Conservation (phyloP, 2,113 vertebrate genomes). For the Nannobrachium achirus region DNA sequence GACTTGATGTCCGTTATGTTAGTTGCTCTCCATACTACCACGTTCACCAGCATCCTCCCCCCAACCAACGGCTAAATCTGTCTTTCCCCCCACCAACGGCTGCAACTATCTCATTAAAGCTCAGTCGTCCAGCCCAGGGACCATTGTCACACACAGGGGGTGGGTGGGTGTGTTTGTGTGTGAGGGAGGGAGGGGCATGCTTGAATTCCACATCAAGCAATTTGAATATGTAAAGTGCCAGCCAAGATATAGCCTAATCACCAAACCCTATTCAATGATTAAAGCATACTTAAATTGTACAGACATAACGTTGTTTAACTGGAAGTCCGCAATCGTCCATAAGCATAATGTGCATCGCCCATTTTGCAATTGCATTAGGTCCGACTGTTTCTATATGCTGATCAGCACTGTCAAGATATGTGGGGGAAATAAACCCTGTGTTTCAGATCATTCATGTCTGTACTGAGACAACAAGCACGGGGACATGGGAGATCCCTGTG, state of each 20-base stretch:
- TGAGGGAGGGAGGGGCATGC: slow-evolving; percentile 61
- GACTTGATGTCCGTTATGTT: slow-evolving; percentile 41
- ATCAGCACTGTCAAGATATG: background rate
- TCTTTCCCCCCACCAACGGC: slow-evolving; percentile 69
- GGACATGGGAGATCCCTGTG: slow-evolving; percentile 64
- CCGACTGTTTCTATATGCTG: slow-evolving; percentile 5
- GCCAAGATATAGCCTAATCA: slow-evolving; percentile 75
- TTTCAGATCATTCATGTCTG: slow-evolving; percentile 70
- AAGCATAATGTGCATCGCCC: slow-evolving; percentile 34
- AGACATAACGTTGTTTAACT: slow-evolving; percentile 61
- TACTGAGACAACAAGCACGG: slow-evolving; percentile 71
- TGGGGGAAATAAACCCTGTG: slow-evolving; percentile 33
- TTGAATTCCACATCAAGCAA: slow-evolving; percentile 72
- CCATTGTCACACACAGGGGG: slow-evolving; percentile 44
- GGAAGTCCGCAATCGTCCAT: slow-evolving; percentile 26
- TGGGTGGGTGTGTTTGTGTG: no score
- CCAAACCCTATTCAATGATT: slow-evolving; percentile 73
- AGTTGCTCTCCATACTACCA: slow-evolving; percentile 61
- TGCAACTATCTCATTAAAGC: slow-evolving; percentile 80
- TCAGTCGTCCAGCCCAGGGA: slow-evolving; percentile 69
- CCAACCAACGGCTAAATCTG: slow-evolving; percentile 78
- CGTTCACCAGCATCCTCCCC: slow-evolving; percentile 69
- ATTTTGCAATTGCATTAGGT: slow-evolving; percentile 26
- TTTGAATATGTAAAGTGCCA: slow-evolving; percentile 81
- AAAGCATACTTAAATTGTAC: slow-evolving; percentile 68